phyloP scores from a whole-genome alignment of 2,888 invertebrate species.

The Helleia helle region DNA sequence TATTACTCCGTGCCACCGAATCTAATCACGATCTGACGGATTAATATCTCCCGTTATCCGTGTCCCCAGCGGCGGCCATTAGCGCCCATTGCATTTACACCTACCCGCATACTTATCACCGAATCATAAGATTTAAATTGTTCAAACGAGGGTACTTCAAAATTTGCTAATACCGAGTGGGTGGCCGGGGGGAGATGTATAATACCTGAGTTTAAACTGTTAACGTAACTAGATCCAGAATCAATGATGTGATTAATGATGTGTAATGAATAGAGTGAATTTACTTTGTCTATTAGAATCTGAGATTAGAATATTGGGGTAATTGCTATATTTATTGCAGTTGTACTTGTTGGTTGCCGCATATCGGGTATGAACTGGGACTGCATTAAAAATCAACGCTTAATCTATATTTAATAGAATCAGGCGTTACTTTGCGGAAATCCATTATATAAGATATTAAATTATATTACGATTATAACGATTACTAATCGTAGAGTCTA shows the following conservation, averaged over 20 bases:
- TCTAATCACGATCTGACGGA: slow-evolving; percentile 70
- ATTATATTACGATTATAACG: too few relatives aligned
- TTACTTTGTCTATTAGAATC: too few relatives aligned
- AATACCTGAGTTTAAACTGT: slow-evolving; percentile 61
- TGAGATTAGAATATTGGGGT: too few relatives aligned
- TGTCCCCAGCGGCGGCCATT: slow-evolving; percentile 50
- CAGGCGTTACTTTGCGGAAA: too few relatives aligned
- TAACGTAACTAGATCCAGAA: slow-evolving; percentile 33
- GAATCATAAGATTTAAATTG: slow-evolving; percentile 22
- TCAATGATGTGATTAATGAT: slow-evolving; percentile 8
- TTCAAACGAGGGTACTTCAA: slow-evolving; percentile 3
- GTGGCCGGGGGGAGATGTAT: slow-evolving; percentile 50
- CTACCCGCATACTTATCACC: slow-evolving; percentile 22
- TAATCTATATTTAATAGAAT: too few relatives aligned
- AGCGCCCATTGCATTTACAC: slow-evolving; percentile 32
- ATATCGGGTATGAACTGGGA: too few relatives aligned
- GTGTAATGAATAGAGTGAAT: neutral
- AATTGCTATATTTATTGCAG: too few relatives aligned
- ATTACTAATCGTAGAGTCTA: too few relatives aligned
- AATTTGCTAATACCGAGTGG: slow-evolving; percentile 35
- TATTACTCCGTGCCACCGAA: slow-evolving; percentile 69
- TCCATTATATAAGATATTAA: too few relatives aligned
- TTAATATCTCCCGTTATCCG: slow-evolving; percentile 58
- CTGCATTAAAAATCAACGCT: too few relatives aligned
- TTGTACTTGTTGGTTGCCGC: too few relatives aligned